Conservation (phyloP, 2,113 vertebrate species). For the Henicopernis longicauda region DNA sequence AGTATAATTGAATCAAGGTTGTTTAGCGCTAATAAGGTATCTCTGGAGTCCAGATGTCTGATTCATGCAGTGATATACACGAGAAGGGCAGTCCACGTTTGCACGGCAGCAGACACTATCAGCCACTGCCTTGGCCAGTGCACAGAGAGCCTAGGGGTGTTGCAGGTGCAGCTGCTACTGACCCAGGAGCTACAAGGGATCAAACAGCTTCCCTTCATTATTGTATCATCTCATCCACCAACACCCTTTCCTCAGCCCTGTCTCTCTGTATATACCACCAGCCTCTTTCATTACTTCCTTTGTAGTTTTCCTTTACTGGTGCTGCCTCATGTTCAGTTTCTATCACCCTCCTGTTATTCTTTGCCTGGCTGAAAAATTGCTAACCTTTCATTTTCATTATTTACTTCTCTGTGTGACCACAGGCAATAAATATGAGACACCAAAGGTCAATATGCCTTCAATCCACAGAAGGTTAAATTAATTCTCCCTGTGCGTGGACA, state of each 20-base stretch:
- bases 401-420: background rate
- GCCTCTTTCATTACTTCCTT: background rate
- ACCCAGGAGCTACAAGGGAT: constrained; percentile 12
- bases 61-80: background rate
- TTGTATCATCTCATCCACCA: background rate
- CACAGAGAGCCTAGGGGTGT: background rate
- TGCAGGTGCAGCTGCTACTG: constrained; percentile 43
- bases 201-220: constrained; percentile 16
- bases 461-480: background rate
- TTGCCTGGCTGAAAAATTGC: background rate
- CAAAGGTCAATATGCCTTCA: background rate
- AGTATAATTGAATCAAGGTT: constrained; percentile 45
- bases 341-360: background rate
- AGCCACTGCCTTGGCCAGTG: background rate
- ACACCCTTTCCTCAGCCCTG: background rate
- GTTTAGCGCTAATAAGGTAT: constrained; percentile 21
- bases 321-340: background rate
- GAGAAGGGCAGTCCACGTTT: background rate
- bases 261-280: background rate
- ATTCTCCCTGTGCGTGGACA: background rate
- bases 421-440: background rate
- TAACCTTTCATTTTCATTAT: background rate
- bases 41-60: constrained; percentile 55
- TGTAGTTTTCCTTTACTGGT: background rate
- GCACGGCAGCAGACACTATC: background rate